Evolutionary conservation across 1,140 invertebrate species (phyloP), one percentile per base, ranked within the genome.

Genomic region (Drosophila kanapiae): DNA sequence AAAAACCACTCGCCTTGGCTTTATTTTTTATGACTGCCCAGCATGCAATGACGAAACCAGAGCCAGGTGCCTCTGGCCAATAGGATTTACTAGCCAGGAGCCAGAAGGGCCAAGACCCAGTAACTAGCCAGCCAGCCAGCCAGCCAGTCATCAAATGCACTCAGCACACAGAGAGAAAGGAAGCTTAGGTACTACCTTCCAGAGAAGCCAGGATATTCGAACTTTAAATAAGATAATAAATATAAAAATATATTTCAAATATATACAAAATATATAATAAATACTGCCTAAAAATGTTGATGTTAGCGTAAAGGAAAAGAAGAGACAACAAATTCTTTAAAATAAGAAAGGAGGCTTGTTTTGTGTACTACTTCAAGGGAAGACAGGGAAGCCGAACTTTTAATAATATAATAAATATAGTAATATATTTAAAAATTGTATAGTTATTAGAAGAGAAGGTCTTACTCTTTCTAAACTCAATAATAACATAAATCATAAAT

Each of bases 1-100:
- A 90, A 90, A 88, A 90, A 79, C 78, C 85, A 82, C 81, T 85
- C 72, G 78, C 70, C 81, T 74, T 51, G 75, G 63, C 48, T 77
- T 78, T 69, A 78, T 76, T 79, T 74, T 88, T 88, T 84, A 88
- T 79, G 81, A 74, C 56, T 51, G 48, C 38, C 45, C 67, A 75
- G 75, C 82, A 76, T 75, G 80, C 77, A 56, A 76, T 77, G 77
- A 76, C 72, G 67, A 84, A 80, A 74, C 79, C 81, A 80, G 64
- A 79, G 59, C 68, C 76, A 71, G 77, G 65, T 78, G 74, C 68
- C 76, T 57, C 64, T 29, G 49, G 18, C 76, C 61, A 45, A 56
- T 38, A 72, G 45, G 68, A 27, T 47, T 47, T 35, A 23, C 27
- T 31, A 70, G 13, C 29, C 67, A 29, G 37, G 42, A 57, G 64